These are phyloP conservation scores for Spodoptera exigua DNA, from an alignment of 2,888 invertebrate species.

Conservation along the genomic window DNA sequence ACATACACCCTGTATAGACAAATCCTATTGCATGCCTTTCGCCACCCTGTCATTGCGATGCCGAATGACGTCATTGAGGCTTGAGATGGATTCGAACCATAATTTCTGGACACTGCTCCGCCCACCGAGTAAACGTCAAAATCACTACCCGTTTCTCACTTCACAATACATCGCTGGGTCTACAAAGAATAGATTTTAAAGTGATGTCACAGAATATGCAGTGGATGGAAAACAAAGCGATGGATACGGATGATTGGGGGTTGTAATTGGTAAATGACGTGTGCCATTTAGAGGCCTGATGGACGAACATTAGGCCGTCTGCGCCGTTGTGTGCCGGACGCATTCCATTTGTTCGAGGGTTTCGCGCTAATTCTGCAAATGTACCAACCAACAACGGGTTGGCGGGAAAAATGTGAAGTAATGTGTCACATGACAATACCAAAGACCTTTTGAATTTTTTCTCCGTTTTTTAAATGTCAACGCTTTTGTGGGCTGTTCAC, in stretches of 20 bases:
- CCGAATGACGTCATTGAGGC: constrained; percentile 85
- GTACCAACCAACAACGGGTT: constrained; percentile 72
- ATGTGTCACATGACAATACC: constrained; percentile 75
- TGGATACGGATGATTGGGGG: constrained; percentile 24
- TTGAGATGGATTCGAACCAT: constrained; percentile 87
- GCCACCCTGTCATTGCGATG: constrained; percentile 84
- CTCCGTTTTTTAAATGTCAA: constrained; percentile 30
- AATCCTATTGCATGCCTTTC: constrained; percentile 78
- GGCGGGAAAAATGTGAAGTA: constrained; percentile 73
- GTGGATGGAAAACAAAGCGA: constrained; percentile 53
- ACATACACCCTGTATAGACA: constrained; percentile 67
- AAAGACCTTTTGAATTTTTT: constrained; percentile 49
- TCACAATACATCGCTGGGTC: constrained; percentile 63
- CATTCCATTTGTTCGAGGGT: constrained; percentile 83
- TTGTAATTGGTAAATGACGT: constrained; percentile 85
- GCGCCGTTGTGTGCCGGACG: constrained; percentile 78
- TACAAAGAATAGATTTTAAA: neutral
- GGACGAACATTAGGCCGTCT: constrained; percentile 87
- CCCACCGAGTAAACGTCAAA: constrained; percentile 53
- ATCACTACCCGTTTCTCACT: constrained; percentile 17
- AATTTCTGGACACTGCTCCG: constrained; percentile 81
- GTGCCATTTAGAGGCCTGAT: constrained; percentile 86
- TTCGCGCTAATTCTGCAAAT: constrained; percentile 83
- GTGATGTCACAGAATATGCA: constrained; percentile 44
- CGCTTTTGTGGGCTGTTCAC: constrained; percentile 31